Base-by-base conservation (phyloP, 30 jellyfish, hydroid and myxozoan genomes). In the Aurelia coerulea region DNA sequence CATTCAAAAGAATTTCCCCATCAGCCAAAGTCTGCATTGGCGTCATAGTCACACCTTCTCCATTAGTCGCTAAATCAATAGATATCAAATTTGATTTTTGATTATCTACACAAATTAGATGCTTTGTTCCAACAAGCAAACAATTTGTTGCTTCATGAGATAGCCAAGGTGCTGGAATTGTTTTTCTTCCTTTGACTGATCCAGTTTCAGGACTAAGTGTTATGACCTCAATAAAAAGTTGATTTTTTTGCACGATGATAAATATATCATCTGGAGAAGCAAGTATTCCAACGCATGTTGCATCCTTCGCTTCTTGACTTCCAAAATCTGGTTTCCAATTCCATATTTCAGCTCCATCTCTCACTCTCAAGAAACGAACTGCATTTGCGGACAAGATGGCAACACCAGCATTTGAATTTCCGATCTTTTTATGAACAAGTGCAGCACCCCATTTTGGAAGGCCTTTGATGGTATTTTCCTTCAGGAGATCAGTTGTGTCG, bases 321-420 rank as follows among this genome's bases (percentile, higher is more conserved):
- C 59, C 86, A 11, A 54, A 35, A 9, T 73, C 71, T 41, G 93
- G 88, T 51, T 62, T 84, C 93, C 93, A 84, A 37, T 63, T 75
- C 97, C 97, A 91, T 31, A 68, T 65, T 33, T 84, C 96, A 12
- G 90, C 49, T 33, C 97, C 97, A 85, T 91, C 97, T 73, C 54
- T 72, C 52, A 76, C 53, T 14, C 93, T 83, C 68, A 76, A 33
- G 51, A 78, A 60, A 52, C 68, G 58, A n/a, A 84, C 96, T 29
- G 49, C 90, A 69, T 85, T 74, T 4, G 64, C 68, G 74, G 77
- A 84, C 51, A 84, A 52, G 3, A 70, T 62, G 19, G 84, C 93
- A 59, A 84, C 76, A 10, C 83, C 88, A 35, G 93, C 56, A 37
- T 50, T 62, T 37, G 88, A 18, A 4, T 73, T 87, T 6, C 62